Evolutionary conservation across 2,797 vertebrate genomes (phyloP).

Genomic region (Hemitrygon akajei): DNA sequence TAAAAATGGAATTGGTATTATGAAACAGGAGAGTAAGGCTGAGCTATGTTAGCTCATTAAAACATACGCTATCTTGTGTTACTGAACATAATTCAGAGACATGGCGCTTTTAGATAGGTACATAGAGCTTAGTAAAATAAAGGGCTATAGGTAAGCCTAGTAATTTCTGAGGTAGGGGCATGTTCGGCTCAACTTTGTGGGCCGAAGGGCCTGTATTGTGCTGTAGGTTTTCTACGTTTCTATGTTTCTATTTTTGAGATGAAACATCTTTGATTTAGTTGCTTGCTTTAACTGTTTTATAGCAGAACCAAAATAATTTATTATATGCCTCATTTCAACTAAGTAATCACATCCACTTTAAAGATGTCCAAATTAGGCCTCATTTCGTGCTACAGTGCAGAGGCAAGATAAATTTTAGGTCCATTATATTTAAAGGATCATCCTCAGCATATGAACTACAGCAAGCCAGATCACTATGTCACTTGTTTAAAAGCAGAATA

Average conservation of each 20-base stretch:
- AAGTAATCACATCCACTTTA: neutral
- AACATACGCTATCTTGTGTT: neutral
- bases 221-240: no score
- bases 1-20: neutral
- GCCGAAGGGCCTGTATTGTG: no score
- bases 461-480: neutral
- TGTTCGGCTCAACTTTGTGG: no score
- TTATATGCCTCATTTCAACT: neutral
- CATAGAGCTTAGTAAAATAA: no score
- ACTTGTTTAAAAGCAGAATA: neutral
- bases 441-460: neutral
- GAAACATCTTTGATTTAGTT: neutral
- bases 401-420: neutral
- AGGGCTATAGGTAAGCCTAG: no score
- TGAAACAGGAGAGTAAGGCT: neutral
- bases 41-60: neutral
- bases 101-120: no score
- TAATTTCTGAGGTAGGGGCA: no score
- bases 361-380: neutral
- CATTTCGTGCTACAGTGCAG: neutral
- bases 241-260: neutral
- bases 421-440: neutral
- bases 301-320: no score
- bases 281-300: neutral
- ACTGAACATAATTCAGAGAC: neutral